phyloP scores from a whole-genome alignment of 2,113 vertebrate species.

The Gobiocypris rarus region DNA sequence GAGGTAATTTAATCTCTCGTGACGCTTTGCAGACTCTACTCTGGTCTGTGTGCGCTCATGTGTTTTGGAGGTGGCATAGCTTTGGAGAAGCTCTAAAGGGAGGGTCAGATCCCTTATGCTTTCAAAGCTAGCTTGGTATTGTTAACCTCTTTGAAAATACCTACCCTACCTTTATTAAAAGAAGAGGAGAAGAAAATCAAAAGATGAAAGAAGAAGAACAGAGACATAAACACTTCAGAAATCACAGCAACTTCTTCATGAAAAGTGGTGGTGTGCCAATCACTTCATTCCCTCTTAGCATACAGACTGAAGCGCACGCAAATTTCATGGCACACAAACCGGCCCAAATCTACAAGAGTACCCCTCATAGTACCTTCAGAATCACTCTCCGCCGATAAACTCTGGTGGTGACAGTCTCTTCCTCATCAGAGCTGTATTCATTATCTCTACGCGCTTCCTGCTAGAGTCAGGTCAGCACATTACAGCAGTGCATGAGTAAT shows the following conservation, averaged over 20 bases:
- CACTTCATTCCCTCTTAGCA: slow-evolving; percentile 33
- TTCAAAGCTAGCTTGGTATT: no score
- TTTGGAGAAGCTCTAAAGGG: no score
- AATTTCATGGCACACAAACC: slow-evolving; percentile 28
- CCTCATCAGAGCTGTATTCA: slow-evolving; percentile 85
- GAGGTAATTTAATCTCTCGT: no score
- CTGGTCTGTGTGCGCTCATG: no score
- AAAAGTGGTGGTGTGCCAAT: slow-evolving; percentile 8
- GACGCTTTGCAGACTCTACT: no score
- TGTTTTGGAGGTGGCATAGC: no score
- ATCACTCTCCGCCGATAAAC: slow-evolving; percentile 91
- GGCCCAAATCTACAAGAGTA: slow-evolving; percentile 3
- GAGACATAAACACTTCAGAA: slow-evolving; percentile 10
- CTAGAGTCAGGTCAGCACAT: slow-evolving; percentile 81
- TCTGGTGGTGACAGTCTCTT: slow-evolving; percentile 89
- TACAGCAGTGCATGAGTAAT: slow-evolving; percentile 6
- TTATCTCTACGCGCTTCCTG: slow-evolving; percentile 81
- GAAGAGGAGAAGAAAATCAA: neutral
- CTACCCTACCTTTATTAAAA: neutral
- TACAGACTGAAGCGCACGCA: slow-evolving; percentile 25
- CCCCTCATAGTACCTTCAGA: slow-evolving; percentile 86
- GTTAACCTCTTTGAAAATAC: no score
- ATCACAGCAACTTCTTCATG: slow-evolving; percentile 11
- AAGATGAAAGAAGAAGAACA: neutral
- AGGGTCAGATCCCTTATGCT: no score